A percentile compares a stretch with the other conserved stretches of the same genome.
phyloP scores from a whole-genome alignment of 2,113 vertebrate genomes.

The Corythaeola cristata region DNA sequence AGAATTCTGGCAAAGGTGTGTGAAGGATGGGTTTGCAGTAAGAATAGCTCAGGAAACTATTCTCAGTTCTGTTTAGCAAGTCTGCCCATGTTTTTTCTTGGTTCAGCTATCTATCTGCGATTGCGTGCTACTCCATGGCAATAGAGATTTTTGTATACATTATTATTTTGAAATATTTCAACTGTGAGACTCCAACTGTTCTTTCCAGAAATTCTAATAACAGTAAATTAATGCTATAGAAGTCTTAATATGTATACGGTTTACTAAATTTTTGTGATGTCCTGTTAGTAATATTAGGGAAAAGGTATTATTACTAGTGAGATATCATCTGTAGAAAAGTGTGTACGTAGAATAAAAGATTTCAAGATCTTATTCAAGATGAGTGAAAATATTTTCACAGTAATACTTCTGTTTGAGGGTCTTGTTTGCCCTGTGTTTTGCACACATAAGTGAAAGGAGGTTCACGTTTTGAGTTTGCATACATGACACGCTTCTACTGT shows the following conservation, averaged over 20 bases:
- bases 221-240: neutral
- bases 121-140: neutral
- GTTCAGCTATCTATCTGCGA: neutral
- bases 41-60: neutral
- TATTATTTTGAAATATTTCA: neutral
- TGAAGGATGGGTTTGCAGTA: neutral
- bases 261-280: neutral
- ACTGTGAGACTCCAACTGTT: neutral
- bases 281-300: neutral
- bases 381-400: neutral
- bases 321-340: neutral
- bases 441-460: neutral
- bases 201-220: neutral
- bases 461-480: neutral
- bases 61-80: neutral
- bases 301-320: neutral
- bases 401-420: neutral
- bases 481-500: neutral
- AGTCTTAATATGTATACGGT: neutral
- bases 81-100: neutral
- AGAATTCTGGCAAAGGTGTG: neutral
- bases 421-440: neutral
- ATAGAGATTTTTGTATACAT: neutral
- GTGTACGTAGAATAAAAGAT: neutral
- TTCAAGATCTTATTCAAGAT: neutral